These are phyloP conservation scores for Ceratosolen solmsi DNA, from an alignment of 1,140 invertebrate genomes.

Conservation along the genomic window DNA sequence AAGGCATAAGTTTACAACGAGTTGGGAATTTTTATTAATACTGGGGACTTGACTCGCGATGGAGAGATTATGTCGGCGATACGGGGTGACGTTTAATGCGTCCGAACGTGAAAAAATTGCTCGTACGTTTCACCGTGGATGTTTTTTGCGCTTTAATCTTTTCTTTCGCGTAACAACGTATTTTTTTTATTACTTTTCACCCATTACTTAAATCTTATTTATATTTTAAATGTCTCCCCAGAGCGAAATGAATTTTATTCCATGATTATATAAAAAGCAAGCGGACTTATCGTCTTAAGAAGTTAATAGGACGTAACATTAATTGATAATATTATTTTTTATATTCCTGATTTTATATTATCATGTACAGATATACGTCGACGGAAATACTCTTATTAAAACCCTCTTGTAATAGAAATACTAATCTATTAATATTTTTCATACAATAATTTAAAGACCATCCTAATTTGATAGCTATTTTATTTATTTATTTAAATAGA, in stretches of 20 bases:
- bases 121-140: not conserved
- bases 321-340: slow-evolving; percentile 16
- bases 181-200: slow-evolving; percentile 16
- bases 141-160: not conserved
- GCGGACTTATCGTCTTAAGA: slow-evolving; percentile 15
- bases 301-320: slow-evolving; percentile 17
- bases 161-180: slow-evolving; percentile 12
- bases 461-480: too few relatives aligned
- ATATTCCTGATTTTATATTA: not conserved
- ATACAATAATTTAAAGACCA: not conserved
- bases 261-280: slow-evolving; percentile 26
- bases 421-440: not conserved
- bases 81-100: slow-evolving; percentile 31
- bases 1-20: slow-evolving; percentile 43
- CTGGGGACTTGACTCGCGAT: slow-evolving; percentile 20
- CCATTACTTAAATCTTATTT: slow-evolving; percentile 41
- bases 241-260: slow-evolving; percentile 36
- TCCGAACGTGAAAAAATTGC: slow-evolving; percentile 26
- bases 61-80: slow-evolving; percentile 31
- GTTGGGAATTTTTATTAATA: slow-evolving; percentile 42
- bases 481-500: too few relatives aligned
- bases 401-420: slow-evolving; percentile 10
- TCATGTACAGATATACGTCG: not conserved
- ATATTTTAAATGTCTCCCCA: not conserved
- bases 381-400: not conserved